Base-by-base conservation (phyloP, 2,797 vertebrate species). In the Notolepis coatsorum region DNA sequence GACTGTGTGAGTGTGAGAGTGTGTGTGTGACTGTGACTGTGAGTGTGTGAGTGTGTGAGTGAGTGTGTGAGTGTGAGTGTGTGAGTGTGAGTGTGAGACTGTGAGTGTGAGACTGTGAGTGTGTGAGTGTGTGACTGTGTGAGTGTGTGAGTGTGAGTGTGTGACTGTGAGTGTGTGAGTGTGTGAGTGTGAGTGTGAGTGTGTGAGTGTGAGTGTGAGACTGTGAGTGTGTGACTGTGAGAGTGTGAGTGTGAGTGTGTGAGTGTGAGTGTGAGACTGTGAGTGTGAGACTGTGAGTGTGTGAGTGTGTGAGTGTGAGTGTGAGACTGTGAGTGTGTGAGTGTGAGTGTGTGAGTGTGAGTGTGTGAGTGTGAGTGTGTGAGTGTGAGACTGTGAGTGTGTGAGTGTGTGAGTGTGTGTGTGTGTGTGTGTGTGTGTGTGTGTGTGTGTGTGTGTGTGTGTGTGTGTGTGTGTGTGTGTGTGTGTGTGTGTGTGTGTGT, bases 191-290 rank as follows among this genome's bases (percentile, higher is more conserved):
- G 37, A 63, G 53, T 10, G 31, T 52, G 61, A n/a, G 37, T 39
- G 37, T 45, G 20, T 43, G 41, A 20, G 41, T 43, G n/a, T 43
- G 41, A 21, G 8, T 45, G 9, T 13, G 7, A 17, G 33, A 49
- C 28, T 4, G 20, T 43, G 17, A 33, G 49, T 71, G 73, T 71
- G n/a, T 49, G 1, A 5, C 41, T 43, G 41, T 21, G 15, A 18
- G 20, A 43, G n/a, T n/a, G 46, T 48, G 15, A 27, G 23, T 8
- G n/a, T n/a, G n/a, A 7, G 21, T 21, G 15, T 49, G 17, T 7
- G 18, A 15, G 6, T 50, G 42, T n/a, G 50, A 38, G 62, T 65
- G 68, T 45, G 50, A 54, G 53, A 55, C 37, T 69, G n/a, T n/a
- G n/a, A 9, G n/a, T 27, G 13, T 47, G 45, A 7, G 2, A 3